Evolutionary conservation across 1,140 invertebrate genomes (phyloP).

Genomic region (Drosophila repleta): DNA sequence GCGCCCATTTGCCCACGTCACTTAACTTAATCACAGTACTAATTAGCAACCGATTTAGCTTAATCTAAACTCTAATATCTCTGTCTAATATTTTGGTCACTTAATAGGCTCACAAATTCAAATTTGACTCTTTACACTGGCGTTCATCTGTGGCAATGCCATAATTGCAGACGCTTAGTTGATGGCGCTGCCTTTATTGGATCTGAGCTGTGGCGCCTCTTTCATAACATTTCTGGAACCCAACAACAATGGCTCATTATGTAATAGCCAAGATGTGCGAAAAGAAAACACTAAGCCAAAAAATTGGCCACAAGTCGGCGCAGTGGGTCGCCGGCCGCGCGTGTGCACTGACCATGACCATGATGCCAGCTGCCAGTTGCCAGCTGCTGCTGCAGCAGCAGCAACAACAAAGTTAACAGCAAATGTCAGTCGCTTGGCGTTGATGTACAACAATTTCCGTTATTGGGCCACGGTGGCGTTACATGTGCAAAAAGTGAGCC

Average conservation of each 20-base stretch:
- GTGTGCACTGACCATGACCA: conserved; percentile 83
- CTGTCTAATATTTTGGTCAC: not conserved
- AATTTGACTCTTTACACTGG: conserved; percentile 36
- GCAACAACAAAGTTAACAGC: conserved; percentile 1
- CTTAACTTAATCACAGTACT: too few species aligned
- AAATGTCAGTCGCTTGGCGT: conserved; percentile 50
- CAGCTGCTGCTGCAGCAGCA: conserved; percentile 28
- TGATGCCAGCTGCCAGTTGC: conserved; percentile 59
- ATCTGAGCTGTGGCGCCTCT: conserved; percentile 35
- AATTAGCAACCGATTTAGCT: not conserved
- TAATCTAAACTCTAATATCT: not conserved
- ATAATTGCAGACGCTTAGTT: conserved; percentile 58
- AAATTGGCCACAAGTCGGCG: conserved; percentile 57
- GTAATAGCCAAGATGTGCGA: conserved; percentile 72
- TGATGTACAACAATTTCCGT: conserved; percentile 79
- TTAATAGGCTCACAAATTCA: not conserved
- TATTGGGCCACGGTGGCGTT: conserved; percentile 65
- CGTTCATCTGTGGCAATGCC: conserved; percentile 58
- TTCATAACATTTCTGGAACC: conserved; percentile 67
- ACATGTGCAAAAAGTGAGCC: conserved; percentile 67
- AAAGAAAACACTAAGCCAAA: conserved; percentile 37
- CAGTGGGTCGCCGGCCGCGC: conserved; percentile 37
- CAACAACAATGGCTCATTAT: conserved; percentile 67
- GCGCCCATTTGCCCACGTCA: too few species aligned
- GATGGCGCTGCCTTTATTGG: conserved; percentile 35